phyloP scores from a whole-genome alignment of 2,888 invertebrate species.

The Dermolepida albohirtum region DNA sequence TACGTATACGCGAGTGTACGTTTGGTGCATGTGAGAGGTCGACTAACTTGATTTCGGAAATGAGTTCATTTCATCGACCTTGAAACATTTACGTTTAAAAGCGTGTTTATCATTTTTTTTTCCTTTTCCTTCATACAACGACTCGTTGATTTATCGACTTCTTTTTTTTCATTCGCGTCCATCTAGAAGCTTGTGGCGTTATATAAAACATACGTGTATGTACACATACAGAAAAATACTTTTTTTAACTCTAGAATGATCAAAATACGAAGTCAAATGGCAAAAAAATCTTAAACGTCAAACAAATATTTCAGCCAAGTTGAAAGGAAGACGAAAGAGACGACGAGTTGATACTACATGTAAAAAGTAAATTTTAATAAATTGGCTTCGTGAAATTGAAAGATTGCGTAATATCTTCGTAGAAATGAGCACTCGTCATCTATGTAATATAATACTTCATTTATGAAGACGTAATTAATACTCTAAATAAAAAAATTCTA shows the following conservation, averaged over 20 bases:
- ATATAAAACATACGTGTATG: background rate
- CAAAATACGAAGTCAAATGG: conserved; percentile 15
- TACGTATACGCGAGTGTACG: conserved; percentile 13
- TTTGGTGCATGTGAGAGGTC: conserved; percentile 36
- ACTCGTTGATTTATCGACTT: conserved; percentile 18
- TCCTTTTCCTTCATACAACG: background rate
- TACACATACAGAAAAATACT: conserved; percentile 1
- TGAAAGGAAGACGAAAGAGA: conserved; percentile 1
- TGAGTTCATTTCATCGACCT: conserved; percentile 41
- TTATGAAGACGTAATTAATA: too few relatives aligned
- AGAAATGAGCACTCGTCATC: background rate
- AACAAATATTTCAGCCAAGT: background rate
- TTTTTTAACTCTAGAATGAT: conserved; percentile 11
- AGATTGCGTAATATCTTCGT: conserved; percentile 12
- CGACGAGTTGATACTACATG: background rate
- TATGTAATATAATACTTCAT: too few relatives aligned
- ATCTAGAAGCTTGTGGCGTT: background rate
- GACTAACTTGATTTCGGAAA: conserved; percentile 44
- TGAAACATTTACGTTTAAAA: conserved; percentile 41
- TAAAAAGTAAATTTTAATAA: conserved; percentile 9
- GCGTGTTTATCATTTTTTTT: conserved; percentile 38
- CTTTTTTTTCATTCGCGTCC: background rate
- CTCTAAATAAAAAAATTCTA: too few relatives aligned
- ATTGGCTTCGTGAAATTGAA: conserved; percentile 14
- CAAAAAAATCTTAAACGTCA: conserved; percentile 19